Evolutionary conservation across 2,113 vertebrate genomes (phyloP), one percentile per base, ranked within the genome.

Genomic region (Ameiurus melas): DNA sequence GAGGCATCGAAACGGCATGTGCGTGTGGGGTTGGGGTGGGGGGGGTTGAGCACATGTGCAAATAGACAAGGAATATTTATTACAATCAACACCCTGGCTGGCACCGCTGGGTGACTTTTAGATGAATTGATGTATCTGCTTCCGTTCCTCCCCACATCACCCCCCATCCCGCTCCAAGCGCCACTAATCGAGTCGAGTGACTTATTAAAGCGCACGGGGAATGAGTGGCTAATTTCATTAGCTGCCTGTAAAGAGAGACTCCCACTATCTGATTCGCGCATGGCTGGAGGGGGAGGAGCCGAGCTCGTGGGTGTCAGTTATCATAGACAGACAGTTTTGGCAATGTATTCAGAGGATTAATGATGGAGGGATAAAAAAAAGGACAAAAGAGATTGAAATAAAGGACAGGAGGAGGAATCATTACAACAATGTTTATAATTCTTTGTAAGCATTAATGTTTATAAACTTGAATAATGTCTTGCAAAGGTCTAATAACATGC

Each of bases 121-220:
- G 89, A 94, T 89, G 77, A 89, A 91, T 88, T 84, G 70, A 70
- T 85, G 90, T 89, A 88, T 75, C 55, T 33, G 75, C 64, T 55
- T n/a, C 85, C 85, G 71, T 60, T 62, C 91, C 70, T 25, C 60
- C 55, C 77, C 71, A 25, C 68, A 36, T 19, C 43, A 30, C 60
- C 33, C 79, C 47, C 47, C 47, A 51, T 7, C 84, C 71, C 30
- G 83, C 70, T 87, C 84, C 89, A 93, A 86, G 70, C 73, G 85
- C 89, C 95, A 94, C 95, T 97, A 97, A 97, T 97, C 92, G 88
- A 97, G 95, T 96, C 95, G 93, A 96, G 94, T 96, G 96, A 96
- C 96, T 96, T 96, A 97, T 97, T 97, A 97, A 94, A 93, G 96
- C 92, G 95, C 96, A 96, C 96, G 95, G 96, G 94, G 92, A 94